phyloP scores from a whole-genome alignment of 23 tunicate genomes.

The Trididemnum nubilum region DNA sequence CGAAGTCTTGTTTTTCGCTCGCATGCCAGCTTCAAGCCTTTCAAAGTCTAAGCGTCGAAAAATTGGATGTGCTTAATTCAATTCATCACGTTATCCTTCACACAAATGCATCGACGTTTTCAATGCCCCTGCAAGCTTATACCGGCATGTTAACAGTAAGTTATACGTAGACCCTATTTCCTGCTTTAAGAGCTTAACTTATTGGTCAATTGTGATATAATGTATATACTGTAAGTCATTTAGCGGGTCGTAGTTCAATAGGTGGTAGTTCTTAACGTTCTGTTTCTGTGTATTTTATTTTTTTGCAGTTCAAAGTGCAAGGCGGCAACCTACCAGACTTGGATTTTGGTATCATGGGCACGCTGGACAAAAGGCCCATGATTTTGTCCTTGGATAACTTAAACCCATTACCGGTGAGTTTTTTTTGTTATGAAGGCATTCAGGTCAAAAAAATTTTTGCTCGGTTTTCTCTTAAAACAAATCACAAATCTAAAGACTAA shows the following conservation, averaged over 20 bases:
- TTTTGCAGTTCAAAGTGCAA: slow-evolving; percentile 60
- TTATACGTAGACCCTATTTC: not conserved
- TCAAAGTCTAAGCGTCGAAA: not conserved
- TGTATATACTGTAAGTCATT: no score
- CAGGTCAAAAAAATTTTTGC: no score
- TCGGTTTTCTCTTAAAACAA: no score
- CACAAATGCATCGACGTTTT: slow-evolving; percentile 83
- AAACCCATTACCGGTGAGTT: slow-evolving; percentile 69
- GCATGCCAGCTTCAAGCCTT: slow-evolving; percentile 38
- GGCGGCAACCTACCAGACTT: slow-evolving; percentile 37
- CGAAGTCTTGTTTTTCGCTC: slow-evolving; percentile 32
- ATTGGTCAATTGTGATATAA: no score
- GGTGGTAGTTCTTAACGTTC: no score
- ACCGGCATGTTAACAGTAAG: slow-evolving; percentile 55
- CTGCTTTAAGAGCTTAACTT: no score
- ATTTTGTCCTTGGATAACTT: slow-evolving; percentile 52
- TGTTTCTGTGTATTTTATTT: no score
- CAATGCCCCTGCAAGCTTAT: slow-evolving; percentile 59
- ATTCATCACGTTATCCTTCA: slow-evolving; percentile 56
- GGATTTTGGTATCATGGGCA: slow-evolving; percentile 84
- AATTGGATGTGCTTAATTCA: slow-evolving; percentile 11
- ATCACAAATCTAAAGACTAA: no score
- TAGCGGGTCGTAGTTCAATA: no score
- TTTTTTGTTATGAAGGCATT: no score
- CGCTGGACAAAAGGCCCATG: slow-evolving; percentile 49